Evolutionary conservation across 30 jellyfish, hydroid and myxozoan genomes (phyloP).

Genomic region (Pelagia noctiluca): DNA sequence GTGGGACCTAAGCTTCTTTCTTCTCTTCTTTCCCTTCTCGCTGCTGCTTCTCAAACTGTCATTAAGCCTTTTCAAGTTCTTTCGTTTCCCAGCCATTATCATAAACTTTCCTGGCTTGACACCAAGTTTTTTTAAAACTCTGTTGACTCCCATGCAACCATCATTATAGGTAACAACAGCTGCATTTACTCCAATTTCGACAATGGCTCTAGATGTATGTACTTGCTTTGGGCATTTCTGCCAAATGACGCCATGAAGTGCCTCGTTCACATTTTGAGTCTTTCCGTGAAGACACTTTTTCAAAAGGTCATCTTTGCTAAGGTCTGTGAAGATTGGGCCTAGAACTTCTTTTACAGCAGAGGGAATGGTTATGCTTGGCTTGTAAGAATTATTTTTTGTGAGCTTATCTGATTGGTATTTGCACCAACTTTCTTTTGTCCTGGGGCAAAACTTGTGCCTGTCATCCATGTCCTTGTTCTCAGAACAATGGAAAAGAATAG

Average conservation of each 20-base stretch:
- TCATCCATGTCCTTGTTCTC: constrained; percentile 12
- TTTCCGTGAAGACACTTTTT: constrained; percentile 49
- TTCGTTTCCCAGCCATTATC: too few relatives aligned
- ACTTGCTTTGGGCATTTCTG: constrained; percentile 43
- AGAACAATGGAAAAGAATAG: constrained; percentile 52
- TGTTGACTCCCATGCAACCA: background rate
- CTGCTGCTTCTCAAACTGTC: too few relatives aligned
- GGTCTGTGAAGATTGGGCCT: constrained; percentile 54
- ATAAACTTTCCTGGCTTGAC: too few relatives aligned
- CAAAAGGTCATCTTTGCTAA: constrained; percentile 50
- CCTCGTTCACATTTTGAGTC: constrained; percentile 61
- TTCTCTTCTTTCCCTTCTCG: too few relatives aligned
- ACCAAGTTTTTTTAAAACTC: background rate
- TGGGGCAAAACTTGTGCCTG: constrained; percentile 56
- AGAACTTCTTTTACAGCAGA: constrained; percentile 53
- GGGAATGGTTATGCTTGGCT: constrained; percentile 29
- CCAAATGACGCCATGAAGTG: constrained; percentile 50
- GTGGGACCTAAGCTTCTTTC: too few relatives aligned
- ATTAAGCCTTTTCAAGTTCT: too few relatives aligned
- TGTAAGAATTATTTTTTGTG: constrained; percentile 46
- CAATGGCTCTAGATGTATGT: background rate
- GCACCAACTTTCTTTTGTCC: constrained; percentile 55
- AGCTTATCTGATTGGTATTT: constrained; percentile 49
- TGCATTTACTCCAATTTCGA: background rate
- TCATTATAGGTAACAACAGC: background rate